Conservation (phyloP, 2,888 invertebrate species). For the Dryobotodes eremita region DNA sequence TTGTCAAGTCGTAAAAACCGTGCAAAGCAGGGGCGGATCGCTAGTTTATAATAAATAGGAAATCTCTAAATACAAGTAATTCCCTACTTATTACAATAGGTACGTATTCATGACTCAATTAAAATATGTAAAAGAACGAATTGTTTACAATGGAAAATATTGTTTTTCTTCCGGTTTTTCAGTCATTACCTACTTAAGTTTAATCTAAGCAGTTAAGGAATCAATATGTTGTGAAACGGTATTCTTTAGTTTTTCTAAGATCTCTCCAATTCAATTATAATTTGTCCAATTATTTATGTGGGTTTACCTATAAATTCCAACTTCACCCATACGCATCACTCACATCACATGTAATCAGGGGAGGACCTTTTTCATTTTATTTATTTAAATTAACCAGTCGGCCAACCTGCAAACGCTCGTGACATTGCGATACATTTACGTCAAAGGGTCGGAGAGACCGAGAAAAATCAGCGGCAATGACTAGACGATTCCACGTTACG, state of each 20-base stretch:
- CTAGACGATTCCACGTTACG: constrained; percentile 82
- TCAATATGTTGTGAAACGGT: neutral
- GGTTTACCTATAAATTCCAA: neutral
- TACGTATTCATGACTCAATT: constrained; percentile 5
- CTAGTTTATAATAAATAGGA: neutral
- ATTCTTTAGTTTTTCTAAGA: neutral
- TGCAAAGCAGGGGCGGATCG: no score
- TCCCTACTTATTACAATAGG: neutral
- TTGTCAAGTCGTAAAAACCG: no score
- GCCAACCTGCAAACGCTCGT: constrained; percentile 65
- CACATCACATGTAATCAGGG: neutral
- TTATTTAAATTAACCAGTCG: constrained; percentile 57
- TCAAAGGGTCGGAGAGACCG: constrained; percentile 69
- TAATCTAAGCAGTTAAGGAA: neutral
- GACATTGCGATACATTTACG: constrained; percentile 70
- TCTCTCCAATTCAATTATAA: neutral
- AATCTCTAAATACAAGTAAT: constrained; percentile 13
- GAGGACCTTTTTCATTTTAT: constrained; percentile 20
- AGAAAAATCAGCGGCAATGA: constrained; percentile 88
- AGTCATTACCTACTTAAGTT: neutral
- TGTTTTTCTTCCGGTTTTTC: neutral
- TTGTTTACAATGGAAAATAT: neutral
- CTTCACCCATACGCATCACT: neutral
- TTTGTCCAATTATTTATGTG: neutral
- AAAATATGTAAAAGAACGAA: constrained; percentile 16